Percentiles rank a stretch among this genome's conserved stretches.
Evolutionary conservation across 2,113 vertebrate genomes (phyloP).

Genomic region (Malurus elegans): DNA sequence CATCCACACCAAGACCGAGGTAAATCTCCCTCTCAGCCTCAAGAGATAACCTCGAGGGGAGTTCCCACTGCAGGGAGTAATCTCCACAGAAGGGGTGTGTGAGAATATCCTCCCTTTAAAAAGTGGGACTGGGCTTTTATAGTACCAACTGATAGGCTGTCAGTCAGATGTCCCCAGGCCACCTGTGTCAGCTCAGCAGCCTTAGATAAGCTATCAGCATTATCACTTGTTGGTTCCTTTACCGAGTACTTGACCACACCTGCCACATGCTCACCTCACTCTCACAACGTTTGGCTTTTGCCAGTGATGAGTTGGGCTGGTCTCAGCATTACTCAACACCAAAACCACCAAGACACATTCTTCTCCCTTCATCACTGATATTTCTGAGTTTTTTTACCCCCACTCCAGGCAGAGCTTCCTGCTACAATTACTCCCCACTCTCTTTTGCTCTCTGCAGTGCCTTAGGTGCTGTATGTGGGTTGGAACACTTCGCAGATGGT

Average conservation of each 20-base stretch:
- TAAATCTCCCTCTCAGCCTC: background rate
- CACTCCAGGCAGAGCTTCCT: background rate
- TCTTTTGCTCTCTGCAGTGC: background rate
- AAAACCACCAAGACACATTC: rapidly evolving
- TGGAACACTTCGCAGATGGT: background rate
- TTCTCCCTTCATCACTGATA: background rate
- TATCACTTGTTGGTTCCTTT: background rate
- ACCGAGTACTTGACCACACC: background rate
- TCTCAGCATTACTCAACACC: background rate
- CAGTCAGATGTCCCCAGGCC: background rate
- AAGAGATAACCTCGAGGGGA: background rate
- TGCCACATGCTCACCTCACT: background rate
- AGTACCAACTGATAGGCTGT: too few species aligned
- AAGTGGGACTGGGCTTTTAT: background rate
- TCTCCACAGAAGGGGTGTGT: background rate
- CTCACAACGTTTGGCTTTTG: background rate
- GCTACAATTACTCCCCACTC: background rate
- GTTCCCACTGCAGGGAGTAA: background rate
- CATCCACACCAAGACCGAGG: too few species aligned
- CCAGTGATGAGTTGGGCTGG: background rate
- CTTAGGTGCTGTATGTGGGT: background rate
- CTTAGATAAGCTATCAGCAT: background rate
- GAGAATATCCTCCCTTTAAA: background rate
- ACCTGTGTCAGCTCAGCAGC: background rate
- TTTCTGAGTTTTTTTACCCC: background rate